Conservation (phyloP, 2,888 invertebrate genomes). For the Ornithoptera priamus region DNA sequence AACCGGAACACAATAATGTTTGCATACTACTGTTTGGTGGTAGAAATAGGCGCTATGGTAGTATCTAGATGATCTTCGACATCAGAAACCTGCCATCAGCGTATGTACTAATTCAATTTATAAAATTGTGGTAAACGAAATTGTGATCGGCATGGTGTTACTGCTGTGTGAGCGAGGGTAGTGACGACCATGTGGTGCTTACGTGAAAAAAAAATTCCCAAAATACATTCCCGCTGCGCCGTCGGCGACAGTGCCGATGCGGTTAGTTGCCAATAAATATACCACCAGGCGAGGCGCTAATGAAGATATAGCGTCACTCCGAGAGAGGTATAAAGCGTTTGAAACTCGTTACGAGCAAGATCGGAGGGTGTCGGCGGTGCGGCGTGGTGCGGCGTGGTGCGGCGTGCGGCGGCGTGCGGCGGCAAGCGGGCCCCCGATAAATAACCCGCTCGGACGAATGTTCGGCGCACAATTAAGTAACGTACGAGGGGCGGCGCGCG, state of each 20-base stretch:
- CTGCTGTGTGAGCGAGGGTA: no score
- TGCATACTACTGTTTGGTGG: no score
- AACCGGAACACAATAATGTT: no score
- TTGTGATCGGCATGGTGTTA: no score
- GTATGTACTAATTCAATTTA: no score
- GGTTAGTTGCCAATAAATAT: slow-evolving; percentile 2
- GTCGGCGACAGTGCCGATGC: neutral
- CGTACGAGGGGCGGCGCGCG: slow-evolving; percentile 26
- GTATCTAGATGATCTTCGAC: no score
- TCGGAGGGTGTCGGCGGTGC: slow-evolving; percentile 15
- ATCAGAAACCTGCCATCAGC: no score
- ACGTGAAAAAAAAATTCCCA: neutral
- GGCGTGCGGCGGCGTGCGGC: neutral
- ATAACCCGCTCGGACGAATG: slow-evolving; percentile 24
- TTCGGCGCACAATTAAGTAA: slow-evolving; percentile 30
- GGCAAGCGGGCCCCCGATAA: slow-evolving; percentile 23
- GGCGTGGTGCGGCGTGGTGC: neutral
- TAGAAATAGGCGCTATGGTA: no score
- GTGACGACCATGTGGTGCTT: no score
- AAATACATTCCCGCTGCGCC: neutral
- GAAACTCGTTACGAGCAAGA: slow-evolving; percentile 18
- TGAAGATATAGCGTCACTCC: slow-evolving; percentile 10
- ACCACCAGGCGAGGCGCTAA: neutral
- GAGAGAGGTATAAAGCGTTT: slow-evolving; percentile 5
- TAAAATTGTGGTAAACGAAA: no score